Conservation (phyloP, 2,113 vertebrate genomes). For the Tupaia tana region DNA sequence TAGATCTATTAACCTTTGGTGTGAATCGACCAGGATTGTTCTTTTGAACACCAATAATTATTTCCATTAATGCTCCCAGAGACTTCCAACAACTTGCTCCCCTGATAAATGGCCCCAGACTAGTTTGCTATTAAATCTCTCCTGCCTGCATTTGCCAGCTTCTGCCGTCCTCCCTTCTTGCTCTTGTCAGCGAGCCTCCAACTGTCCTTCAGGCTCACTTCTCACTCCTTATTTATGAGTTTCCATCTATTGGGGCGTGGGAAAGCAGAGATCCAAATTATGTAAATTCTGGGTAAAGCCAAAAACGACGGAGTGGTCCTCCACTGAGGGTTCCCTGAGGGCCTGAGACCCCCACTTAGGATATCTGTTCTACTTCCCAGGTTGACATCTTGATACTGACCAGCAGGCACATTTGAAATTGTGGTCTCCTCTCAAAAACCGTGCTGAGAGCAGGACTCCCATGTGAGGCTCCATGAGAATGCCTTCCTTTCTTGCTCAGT, state of each 20-base stretch:
- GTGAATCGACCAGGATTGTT: not conserved
- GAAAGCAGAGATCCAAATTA: not conserved
- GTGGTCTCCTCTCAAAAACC: not conserved
- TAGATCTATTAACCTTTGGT: not conserved
- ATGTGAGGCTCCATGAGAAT: not conserved
- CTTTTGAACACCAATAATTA: not conserved
- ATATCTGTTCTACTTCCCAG: not conserved
- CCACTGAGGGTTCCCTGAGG: not conserved
- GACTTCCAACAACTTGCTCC: not conserved
- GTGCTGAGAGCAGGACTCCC: not conserved
- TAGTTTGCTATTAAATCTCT: not conserved
- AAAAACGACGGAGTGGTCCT: not conserved
- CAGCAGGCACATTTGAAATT: not conserved
- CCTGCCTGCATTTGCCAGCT: not conserved
- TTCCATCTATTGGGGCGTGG: not conserved
- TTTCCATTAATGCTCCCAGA: not conserved
- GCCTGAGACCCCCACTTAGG: not conserved
- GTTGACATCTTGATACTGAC: not conserved
- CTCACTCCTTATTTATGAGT: not conserved
- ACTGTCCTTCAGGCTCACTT: not conserved
- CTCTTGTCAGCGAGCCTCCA: not conserved
- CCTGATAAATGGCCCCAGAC: not conserved
- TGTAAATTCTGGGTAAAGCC: not conserved
- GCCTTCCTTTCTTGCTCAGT: not conserved
- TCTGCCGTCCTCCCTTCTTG: not conserved